These are phyloP conservation scores for Megaceryle torquata DNA, from an alignment of 2,113 vertebrate genomes.

Conservation along the genomic window DNA sequence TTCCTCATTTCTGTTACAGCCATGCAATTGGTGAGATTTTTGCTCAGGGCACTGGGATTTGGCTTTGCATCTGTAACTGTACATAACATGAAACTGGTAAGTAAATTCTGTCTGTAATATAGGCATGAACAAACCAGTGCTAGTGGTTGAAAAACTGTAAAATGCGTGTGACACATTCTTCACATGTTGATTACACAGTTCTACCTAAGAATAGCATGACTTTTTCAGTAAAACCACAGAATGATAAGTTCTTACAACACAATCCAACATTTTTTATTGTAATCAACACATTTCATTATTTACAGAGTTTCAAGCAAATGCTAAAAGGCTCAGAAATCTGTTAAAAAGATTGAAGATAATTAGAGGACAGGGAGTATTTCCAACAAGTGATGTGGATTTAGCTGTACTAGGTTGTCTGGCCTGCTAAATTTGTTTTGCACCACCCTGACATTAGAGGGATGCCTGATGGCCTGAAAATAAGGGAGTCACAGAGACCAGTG, in stretches of 20 bases:
- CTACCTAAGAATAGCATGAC: constrained; percentile 11
- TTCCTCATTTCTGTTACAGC: neutral
- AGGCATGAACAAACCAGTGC: neutral
- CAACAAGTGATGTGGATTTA: neutral
- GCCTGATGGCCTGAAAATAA: neutral
- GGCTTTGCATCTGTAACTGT: neutral
- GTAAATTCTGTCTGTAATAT: neutral
- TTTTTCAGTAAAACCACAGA: constrained; percentile 41
- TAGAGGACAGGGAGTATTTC: neutral
- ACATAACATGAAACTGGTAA: neutral
- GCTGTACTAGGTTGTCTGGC: neutral
- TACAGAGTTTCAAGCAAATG: neutral
- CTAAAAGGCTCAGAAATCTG: neutral
- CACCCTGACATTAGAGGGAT: neutral
- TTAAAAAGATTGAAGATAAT: neutral
- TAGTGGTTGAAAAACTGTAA: neutral
- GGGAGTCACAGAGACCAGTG: neutral
- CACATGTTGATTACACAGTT: neutral
- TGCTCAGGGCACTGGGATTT: neutral
- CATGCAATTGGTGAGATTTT: neutral
- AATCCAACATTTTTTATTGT: neutral
- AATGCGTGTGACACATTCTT: neutral
- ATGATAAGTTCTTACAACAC: constrained; percentile 11
- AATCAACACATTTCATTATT: constrained; percentile 54
- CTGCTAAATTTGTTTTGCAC: neutral